phyloP scores from a whole-genome alignment of 2,113 vertebrate species.

The Podarcis muralis region DNA sequence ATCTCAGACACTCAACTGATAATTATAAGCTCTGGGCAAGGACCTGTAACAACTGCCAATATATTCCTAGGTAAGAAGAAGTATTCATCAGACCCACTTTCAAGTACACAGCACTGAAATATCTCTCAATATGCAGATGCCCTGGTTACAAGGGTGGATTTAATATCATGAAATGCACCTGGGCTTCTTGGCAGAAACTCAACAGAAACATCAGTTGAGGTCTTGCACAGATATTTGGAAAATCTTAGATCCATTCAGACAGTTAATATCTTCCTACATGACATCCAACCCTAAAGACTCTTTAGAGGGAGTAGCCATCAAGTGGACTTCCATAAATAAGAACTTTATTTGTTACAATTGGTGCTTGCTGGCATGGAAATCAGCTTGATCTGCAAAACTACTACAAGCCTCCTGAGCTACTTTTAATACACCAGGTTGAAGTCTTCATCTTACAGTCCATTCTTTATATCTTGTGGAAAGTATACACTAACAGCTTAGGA shows the following conservation, averaged over 20 bases:
- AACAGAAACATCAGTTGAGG: background rate
- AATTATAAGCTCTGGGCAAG: background rate
- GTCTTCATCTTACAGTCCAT: conserved; percentile 28
- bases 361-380: conserved; percentile 44
- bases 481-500: background rate
- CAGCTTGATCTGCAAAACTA: background rate
- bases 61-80: background rate
- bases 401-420: conserved; percentile 48
- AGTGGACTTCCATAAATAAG: background rate
- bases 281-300: background rate
- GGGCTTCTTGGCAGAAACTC: background rate
- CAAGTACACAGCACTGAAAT: background rate
- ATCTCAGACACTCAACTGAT: background rate
- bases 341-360: background rate
- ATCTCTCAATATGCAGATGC: background rate
- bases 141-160: background rate
- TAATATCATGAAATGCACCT: background rate
- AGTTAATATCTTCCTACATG: background rate
- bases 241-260: background rate
- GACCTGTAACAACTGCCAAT: background rate
- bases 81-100: background rate
- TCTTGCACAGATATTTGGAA: background rate
- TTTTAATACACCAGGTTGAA: conserved; percentile 33
- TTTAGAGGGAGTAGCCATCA: background rate
- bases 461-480: background rate